Conservation (phyloP, 2,888 invertebrate genomes). For the Drosophila ustulata region DNA sequence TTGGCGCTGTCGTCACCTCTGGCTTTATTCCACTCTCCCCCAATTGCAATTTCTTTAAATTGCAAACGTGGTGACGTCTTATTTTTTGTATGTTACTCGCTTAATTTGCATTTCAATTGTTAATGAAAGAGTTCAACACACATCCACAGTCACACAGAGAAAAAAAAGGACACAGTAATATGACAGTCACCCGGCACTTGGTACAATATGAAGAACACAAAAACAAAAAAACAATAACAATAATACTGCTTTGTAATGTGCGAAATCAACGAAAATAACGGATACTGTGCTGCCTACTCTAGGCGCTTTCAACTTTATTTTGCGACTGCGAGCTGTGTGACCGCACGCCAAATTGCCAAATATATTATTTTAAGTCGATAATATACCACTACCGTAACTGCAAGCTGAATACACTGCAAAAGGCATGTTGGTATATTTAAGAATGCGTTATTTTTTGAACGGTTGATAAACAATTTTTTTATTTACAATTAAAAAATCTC, state of each 20-base stretch:
- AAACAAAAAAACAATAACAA: conserved; percentile 58
- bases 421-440: not conserved
- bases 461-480: not conserved
- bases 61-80: conserved; percentile 17
- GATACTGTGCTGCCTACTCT: conserved; percentile 17
- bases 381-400: not conserved
- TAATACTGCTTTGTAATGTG: conserved; percentile 66
- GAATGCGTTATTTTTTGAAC: not conserved
- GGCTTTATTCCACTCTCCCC: conserved; percentile 4
- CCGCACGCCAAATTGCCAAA: not conserved
- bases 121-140: conserved; percentile 28
- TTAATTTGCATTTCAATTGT: conserved; percentile 17
- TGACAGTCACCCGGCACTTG: conserved; percentile 21
- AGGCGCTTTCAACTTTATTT: conserved; percentile 55
- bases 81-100: not conserved
- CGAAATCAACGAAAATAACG: conserved; percentile 25
- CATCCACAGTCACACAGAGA: conserved; percentile 5
- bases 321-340: conserved; percentile 52
- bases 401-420: not conserved
- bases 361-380: not conserved
- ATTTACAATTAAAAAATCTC: no score
- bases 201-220: conserved; percentile 28
- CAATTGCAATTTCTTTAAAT: conserved; percentile 29
- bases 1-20: conserved; percentile 55
- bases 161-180: conserved; percentile 15